phyloP scores from a whole-genome alignment of 1,140 invertebrate genomes.

The Diorhabda elongata region DNA sequence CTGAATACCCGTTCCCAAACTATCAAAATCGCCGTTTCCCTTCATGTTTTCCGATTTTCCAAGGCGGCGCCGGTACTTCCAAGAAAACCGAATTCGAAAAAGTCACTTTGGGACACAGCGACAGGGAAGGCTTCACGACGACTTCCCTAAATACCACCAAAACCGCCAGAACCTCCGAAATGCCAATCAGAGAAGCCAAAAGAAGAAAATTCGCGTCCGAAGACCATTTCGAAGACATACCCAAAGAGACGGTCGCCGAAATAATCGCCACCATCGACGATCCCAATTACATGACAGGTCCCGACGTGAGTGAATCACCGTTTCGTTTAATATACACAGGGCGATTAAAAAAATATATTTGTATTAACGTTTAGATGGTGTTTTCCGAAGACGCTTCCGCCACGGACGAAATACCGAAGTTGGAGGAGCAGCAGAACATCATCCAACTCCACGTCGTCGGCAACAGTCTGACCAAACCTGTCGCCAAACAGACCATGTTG shows the following conservation, averaged over 20 bases:
- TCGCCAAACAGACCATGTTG: constrained; percentile 85
- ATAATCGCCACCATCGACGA: constrained; percentile 74
- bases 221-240: constrained; percentile 58
- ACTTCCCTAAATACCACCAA: constrained; percentile 55
- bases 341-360: no score
- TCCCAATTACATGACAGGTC: constrained; percentile 75
- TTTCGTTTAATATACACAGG: not conserved
- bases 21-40: no score
- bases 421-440: constrained; percentile 81
- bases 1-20: no score
- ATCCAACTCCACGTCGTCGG: constrained; percentile 94
- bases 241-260: constrained; percentile 67
- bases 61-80: constrained; percentile 10
- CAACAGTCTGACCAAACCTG: constrained; percentile 83
- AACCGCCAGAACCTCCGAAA: constrained; percentile 23
- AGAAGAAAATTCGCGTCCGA: constrained; percentile 37
- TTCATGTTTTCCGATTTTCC: not conserved
- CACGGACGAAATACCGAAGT: constrained; percentile 85
- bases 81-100: constrained; percentile 62
- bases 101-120: constrained; percentile 56
- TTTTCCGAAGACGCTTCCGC: constrained; percentile 77
- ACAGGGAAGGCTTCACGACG: constrained; percentile 65
- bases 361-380: constrained; percentile 51
- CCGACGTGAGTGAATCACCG: constrained; percentile 57
- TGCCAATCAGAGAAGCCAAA: constrained; percentile 33